phyloP scores from a whole-genome alignment of 2,888 invertebrate genomes.

The Campopleginae sp. region DNA sequence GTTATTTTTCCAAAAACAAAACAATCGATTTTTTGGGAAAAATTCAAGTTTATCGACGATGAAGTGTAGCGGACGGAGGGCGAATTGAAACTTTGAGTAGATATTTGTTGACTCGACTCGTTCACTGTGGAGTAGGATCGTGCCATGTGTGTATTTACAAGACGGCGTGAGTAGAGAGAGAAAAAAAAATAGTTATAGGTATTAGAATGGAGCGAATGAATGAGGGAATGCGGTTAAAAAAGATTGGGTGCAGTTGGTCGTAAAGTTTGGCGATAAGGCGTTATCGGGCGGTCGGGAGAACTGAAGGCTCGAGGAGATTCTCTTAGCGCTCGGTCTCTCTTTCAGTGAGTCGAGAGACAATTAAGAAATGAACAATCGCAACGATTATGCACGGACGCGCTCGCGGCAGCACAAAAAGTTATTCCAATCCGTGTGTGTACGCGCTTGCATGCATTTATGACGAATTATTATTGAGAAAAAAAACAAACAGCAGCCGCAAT shows the following conservation, averaged over 20 bases:
- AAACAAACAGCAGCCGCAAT: not conserved
- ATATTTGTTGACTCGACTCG: no score
- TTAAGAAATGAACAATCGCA: not conserved
- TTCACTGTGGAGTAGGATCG: no score
- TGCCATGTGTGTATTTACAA: no score
- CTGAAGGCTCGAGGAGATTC: not conserved
- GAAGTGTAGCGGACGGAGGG: no score
- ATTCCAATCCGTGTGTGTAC: not conserved
- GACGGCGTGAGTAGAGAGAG: no score
- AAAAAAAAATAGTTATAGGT: not conserved
- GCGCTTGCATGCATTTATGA: not conserved
- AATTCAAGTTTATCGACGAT: no score
- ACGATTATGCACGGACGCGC: not conserved
- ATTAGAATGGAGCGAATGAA: not conserved
- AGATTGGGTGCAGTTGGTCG: slow-evolving; percentile 25
- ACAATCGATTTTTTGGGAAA: no score
- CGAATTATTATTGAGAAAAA: not conserved
- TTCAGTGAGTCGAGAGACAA: not conserved
- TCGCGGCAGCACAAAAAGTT: not conserved
- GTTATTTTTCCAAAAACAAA: no score
- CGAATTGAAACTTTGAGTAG: no score
- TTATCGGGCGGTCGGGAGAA: slow-evolving; percentile 8
- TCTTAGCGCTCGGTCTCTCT: not conserved
- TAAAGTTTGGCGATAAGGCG: slow-evolving; percentile 36
- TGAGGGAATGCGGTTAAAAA: not conserved